Base-by-base conservation (phyloP, 1,140 invertebrate species). In the Acromyrmex heyeri region DNA sequence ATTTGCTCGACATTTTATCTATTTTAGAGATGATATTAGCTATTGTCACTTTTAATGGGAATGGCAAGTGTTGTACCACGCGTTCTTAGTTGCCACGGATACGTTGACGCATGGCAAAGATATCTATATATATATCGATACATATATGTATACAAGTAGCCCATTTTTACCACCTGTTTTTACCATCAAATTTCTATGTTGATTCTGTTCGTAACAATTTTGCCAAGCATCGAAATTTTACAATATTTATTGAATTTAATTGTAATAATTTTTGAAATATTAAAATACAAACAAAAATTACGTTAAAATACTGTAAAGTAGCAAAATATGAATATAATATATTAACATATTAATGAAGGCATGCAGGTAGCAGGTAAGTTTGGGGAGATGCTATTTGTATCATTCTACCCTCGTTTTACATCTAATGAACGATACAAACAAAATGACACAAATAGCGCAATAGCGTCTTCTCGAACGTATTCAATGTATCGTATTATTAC, bases 81-180 rank as follows among this genome's bases (percentile, higher is more conserved):
- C 61, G 27, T 77, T 53, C 59, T n/a, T 27, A 24, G 88, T 89
- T 89, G 14, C 87, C 57, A 86, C 27, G 88, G 88, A n/a, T 57
- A 89, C 87, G 67, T 61, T 86, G 70, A 86, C 70, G 69, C 87
- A 86, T 86, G 18, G 38, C 38, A 64, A 1, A n/a, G 2, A 18
- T 53, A 34, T 3, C 30, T 44, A 44, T 7, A 10, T 44, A 57
- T 6, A 50, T 38, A 55, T n/a, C 24, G 24, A 12, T 44, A 57
- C 10, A 44, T 44, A 57, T 62, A 27, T 14, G 10, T 50, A 38
- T 55, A 59, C 3, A n/a, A 38, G 21, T 1, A 30, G 7, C 4
- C 14, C 48, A 3, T 14, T 50, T 16, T 44, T 44, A 44, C 7
- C 7, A 30, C 24, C 24, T 24, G 24, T 24, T 24, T 24, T 24